Conservation (phyloP, 2,797 vertebrate species). For the Hypotaenidia okinawae region DNA sequence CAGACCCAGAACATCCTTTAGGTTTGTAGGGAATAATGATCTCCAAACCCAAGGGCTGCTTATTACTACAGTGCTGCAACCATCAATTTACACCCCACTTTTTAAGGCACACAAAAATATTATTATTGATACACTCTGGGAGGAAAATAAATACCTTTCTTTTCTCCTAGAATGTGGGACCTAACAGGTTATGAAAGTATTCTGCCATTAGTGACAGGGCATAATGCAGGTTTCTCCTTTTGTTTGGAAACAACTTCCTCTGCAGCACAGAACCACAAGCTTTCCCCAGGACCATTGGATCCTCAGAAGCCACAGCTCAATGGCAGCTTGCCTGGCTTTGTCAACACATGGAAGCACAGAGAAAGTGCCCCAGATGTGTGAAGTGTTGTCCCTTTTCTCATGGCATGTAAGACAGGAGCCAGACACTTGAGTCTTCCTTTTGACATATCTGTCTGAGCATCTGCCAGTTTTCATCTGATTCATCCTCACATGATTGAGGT, state of each 20-base stretch:
- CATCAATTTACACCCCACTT: not conserved
- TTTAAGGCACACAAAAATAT: not conserved
- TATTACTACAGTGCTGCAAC: not conserved
- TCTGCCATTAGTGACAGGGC: fast-evolving
- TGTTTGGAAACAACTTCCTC: not conserved
- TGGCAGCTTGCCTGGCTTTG: not conserved
- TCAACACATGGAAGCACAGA: fast-evolving
- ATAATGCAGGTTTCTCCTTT: not conserved
- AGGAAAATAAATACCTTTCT: not conserved
- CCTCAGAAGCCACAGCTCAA: not conserved
- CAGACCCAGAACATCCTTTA: not conserved
- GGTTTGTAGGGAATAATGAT: not conserved
- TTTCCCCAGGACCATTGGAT: not conserved
- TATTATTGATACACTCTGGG: not conserved
- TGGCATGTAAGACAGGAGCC: not conserved
- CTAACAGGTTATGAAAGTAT: not conserved
- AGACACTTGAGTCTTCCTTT: not conserved
- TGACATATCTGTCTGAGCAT: not conserved
- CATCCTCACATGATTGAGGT: not conserved
- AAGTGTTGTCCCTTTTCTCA: not conserved
- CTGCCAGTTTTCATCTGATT: not conserved
- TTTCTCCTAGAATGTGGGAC: not conserved
- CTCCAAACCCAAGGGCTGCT: not conserved
- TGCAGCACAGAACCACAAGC: not conserved
- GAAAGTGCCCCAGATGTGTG: not conserved